A percentile compares a stretch with the other conserved stretches of the same genome.
Evolutionary conservation across 2,888 invertebrate species (phyloP).

Genomic region (Lingula anatina): DNA sequence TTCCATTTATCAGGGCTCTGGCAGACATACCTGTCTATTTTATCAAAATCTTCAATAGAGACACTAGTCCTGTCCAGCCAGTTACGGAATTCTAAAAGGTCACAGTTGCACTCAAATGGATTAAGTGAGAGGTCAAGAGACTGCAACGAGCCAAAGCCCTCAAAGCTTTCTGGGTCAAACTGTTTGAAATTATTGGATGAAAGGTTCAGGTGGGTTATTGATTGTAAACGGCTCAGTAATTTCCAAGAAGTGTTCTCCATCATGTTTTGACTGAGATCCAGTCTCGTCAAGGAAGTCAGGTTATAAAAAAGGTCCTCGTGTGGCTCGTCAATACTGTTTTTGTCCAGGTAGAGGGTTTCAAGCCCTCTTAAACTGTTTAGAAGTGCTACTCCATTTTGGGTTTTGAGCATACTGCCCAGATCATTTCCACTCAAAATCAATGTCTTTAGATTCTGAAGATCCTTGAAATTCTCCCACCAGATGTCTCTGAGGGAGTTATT

Average conservation of each 20-base stretch:
- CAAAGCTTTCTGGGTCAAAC: constrained; percentile 19
- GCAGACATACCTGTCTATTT: constrained; percentile 24
- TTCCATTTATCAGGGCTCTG: constrained; percentile 20
- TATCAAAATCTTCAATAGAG: constrained; percentile 15
- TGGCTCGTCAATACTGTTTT: background rate
- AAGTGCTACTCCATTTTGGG: constrained; percentile 14
- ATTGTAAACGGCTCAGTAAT: constrained; percentile 18
- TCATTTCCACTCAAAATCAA: constrained; percentile 23
- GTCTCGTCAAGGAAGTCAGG: background rate
- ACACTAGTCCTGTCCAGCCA: constrained; percentile 25
- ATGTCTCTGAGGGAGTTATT: constrained; percentile 21
- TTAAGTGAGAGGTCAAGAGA: constrained; percentile 31
- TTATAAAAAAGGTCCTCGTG: background rate
- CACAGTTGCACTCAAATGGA: constrained; percentile 37
- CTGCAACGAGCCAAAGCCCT: constrained; percentile 19
- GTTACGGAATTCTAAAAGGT: constrained; percentile 25
- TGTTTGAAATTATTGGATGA: constrained; percentile 21
- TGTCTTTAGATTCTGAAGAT: constrained; percentile 19
- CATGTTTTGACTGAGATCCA: constrained; percentile 31
- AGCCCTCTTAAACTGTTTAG: constrained; percentile 16
- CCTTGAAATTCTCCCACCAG: constrained; percentile 20
- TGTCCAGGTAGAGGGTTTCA: too few species aligned
- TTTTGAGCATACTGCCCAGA: constrained; percentile 9
- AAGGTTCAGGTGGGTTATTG: constrained; percentile 20
- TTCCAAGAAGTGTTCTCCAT: constrained; percentile 17